These are phyloP conservation scores for Astyanax mexicanus DNA, from an alignment of 2,797 vertebrate species.

Conservation along the genomic window DNA sequence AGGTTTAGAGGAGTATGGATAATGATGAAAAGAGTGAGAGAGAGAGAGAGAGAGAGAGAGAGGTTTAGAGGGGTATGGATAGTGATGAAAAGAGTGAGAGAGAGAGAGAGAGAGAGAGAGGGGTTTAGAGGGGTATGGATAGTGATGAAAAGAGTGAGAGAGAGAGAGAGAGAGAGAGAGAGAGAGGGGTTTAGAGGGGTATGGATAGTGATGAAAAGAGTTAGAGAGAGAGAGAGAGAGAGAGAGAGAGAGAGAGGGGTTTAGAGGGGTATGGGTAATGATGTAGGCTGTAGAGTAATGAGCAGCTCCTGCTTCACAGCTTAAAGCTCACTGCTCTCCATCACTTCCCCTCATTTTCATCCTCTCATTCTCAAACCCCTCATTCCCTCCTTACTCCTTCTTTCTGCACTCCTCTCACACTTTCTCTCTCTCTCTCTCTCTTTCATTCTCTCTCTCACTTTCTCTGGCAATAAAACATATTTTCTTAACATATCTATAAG, in stretches of 20 bases:
- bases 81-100: no score
- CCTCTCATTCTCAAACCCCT: not conserved
- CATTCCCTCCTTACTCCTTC: not conserved
- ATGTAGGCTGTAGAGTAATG: constrained; percentile 40
- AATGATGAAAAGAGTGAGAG: no score
- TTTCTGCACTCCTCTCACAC: constrained; percentile 1
- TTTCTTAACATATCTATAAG: no score
- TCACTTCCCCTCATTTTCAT: constrained; percentile 15
- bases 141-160: not conserved
- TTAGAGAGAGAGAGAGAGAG: not conserved
- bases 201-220: constrained; percentile 14
- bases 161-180: not conserved
- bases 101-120: no score
- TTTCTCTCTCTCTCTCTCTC: not conserved
- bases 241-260: constrained; percentile 19
- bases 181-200: constrained; percentile 8
- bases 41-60: no score
- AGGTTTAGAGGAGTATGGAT: no score
- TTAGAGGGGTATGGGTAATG: constrained; percentile 19
- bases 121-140: no score
- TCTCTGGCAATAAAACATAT: no score
- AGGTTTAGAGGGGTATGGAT: no score
- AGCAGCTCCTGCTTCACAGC: constrained; percentile 15
- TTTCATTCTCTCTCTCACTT: not conserved
- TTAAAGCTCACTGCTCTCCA: constrained; percentile 20